Conservation (phyloP, 2,113 vertebrate genomes). For the Cyphotilapia sp. region DNA sequence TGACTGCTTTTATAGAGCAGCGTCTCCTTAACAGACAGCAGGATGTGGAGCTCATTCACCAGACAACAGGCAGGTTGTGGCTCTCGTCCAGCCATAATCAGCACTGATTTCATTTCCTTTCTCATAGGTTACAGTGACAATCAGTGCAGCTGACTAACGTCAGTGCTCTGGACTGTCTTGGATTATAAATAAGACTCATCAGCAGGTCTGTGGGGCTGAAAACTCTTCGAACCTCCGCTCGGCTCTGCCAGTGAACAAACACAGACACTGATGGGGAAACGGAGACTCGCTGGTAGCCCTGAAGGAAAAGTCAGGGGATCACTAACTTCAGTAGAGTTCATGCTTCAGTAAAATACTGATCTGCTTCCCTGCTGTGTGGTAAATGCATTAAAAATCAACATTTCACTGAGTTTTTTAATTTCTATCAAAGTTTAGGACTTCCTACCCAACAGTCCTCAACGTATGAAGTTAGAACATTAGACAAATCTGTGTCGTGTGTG, state of each 20-base stretch:
- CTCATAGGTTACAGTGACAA: neutral
- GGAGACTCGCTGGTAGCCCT: neutral
- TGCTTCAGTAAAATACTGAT: neutral
- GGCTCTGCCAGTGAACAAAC: neutral
- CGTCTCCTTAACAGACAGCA: neutral
- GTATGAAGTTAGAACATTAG: neutral
- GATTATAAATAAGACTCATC: neutral
- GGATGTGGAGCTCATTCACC: neutral
- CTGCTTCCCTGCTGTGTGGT: neutral
- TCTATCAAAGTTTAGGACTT: neutral
- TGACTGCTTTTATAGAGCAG: neutral
- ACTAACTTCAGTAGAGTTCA: neutral
- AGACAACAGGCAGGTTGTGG: rapidly evolving
- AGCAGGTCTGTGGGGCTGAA: neutral
- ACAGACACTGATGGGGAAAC: rapidly evolving
- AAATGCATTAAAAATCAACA: neutral
- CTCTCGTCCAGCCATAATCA: neutral
- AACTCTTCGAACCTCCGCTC: rapidly evolving
- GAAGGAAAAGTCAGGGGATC: neutral
- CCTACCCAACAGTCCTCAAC: neutral
- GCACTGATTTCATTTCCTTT: neutral
- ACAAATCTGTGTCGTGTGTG: neutral
- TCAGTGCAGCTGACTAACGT: neutral
- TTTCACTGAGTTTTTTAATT: neutral
- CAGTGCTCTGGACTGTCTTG: neutral